Evolutionary conservation across 2,888 invertebrate species (phyloP).

Genomic region (Nasonia oneida): DNA sequence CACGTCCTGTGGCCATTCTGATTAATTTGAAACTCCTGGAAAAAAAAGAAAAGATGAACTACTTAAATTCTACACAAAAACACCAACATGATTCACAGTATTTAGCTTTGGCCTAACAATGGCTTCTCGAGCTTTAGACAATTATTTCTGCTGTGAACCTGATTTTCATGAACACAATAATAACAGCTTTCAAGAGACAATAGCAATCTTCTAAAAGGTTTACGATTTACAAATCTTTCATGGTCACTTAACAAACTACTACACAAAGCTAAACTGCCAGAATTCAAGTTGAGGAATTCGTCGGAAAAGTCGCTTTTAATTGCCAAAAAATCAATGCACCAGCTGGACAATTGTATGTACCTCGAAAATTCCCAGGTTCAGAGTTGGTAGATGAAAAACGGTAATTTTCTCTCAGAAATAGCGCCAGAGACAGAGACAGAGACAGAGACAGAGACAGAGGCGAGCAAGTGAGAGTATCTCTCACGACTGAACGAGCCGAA

Average conservation of each 20-base stretch:
- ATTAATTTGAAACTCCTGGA: constrained; percentile 74
- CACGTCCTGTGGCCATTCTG: constrained; percentile 75
- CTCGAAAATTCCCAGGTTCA: not conserved
- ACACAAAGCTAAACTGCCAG: too few relatives aligned
- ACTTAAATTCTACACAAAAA: not conserved
- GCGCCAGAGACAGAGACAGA: not conserved
- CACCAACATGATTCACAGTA: not conserved
- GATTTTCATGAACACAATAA: not conserved
- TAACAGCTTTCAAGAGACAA: not conserved
- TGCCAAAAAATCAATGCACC: not conserved
- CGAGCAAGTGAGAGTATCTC: not conserved
- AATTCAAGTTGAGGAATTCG: too few relatives aligned
- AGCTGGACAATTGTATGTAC: not conserved
- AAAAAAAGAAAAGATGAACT: constrained; percentile 18
- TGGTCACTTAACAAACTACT: not conserved
- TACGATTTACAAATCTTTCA: not conserved
- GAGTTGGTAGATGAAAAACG: too few relatives aligned
- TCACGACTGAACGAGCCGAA: not conserved
- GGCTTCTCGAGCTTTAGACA: not conserved
- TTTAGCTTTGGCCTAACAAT: not conserved
- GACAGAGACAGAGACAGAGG: not conserved
- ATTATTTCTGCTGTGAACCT: not conserved
- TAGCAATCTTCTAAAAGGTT: not conserved
- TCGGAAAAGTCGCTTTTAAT: not conserved
- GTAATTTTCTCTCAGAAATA: too few relatives aligned